A percentile compares a stretch with the other conserved stretches of the same genome.
Evolutionary conservation across 2,888 invertebrate genomes (phyloP).

Genomic region (Drosophila longiperda): DNA sequence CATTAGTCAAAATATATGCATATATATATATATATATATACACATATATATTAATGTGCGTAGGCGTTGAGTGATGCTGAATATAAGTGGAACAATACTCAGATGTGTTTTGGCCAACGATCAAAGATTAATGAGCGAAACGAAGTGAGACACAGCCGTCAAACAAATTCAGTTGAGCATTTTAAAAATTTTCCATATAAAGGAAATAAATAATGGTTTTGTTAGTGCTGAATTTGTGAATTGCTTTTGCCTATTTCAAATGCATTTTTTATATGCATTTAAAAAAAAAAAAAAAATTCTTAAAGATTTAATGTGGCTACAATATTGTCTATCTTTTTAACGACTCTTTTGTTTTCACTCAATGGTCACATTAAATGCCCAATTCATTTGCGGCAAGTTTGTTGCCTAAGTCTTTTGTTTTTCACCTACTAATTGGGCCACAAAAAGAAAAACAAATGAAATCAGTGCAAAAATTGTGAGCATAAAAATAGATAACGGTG

Average conservation of each 20-base stretch:
- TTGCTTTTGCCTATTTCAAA: background rate
- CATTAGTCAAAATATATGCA: conserved; percentile 52
- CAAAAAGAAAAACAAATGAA: background rate
- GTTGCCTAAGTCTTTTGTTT: conserved; percentile 77
- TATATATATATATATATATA: background rate
- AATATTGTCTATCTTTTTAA: background rate
- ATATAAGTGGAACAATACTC: conserved; percentile 4
- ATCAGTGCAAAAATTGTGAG: conserved; percentile 20
- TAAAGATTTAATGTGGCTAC: conserved; percentile 17
- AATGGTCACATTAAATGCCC: conserved; percentile 44
- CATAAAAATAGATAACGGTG: conserved; percentile 31
- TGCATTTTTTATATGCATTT: conserved; percentile 3
- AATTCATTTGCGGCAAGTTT: conserved; percentile 64
- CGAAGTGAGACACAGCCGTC: conserved; percentile 8
- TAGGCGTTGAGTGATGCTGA: conserved; percentile 59
- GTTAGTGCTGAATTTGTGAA: background rate
- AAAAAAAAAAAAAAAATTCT: conserved; percentile 6
- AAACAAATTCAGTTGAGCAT: background rate
- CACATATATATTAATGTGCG: conserved; percentile 18
- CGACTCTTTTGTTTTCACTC: conserved; percentile 34
- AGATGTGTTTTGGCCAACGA: conserved; percentile 20
- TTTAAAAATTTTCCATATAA: background rate
- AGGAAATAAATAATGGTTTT: background rate
- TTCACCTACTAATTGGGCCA: conserved; percentile 45
- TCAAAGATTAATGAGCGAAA: conserved; percentile 37